Percentiles rank a stretch among this genome's conserved stretches.
Conservation (phyloP, 2,888 invertebrate genomes). For the Incurvaria masculella region DNA sequence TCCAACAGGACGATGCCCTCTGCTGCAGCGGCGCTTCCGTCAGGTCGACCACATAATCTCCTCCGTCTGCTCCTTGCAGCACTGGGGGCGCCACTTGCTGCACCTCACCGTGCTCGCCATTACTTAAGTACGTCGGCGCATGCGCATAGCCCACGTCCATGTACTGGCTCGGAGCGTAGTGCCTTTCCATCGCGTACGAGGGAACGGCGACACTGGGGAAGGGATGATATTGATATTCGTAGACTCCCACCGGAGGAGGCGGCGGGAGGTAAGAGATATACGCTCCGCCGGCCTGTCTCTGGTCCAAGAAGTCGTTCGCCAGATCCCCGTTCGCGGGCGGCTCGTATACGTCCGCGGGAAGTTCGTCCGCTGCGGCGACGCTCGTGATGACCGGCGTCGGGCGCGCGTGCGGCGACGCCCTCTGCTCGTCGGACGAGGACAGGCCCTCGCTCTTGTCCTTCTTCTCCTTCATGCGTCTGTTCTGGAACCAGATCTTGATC, state of each 20-base stretch:
- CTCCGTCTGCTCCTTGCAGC: too few species aligned
- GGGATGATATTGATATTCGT: not conserved
- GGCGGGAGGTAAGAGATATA: not conserved
- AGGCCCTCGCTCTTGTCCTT: slow-evolving; percentile 31
- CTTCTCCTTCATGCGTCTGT: slow-evolving; percentile 64
- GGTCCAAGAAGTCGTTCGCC: not conserved
- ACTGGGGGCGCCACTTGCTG: too few species aligned
- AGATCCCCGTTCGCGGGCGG: not conserved
- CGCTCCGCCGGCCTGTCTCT: not conserved
- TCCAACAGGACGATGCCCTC: not conserved
- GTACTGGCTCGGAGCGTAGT: not conserved
- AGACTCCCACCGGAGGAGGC: not conserved
- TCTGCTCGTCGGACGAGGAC: not conserved
- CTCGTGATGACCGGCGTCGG: not conserved
- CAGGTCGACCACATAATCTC: too few species aligned
- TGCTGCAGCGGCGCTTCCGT: too few species aligned
- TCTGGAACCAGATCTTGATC: slow-evolving; percentile 76
- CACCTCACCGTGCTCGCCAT: too few species aligned
- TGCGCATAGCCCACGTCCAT: not conserved
- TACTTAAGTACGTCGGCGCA: too few species aligned
- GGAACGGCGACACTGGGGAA: not conserved
- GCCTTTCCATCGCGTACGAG: too few species aligned
- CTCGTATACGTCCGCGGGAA: not conserved
- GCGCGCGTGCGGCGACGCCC: not conserved
- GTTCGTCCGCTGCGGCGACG: not conserved